Base-by-base conservation (phyloP, 2,113 vertebrate genomes). In the Solenodon paradoxus region DNA sequence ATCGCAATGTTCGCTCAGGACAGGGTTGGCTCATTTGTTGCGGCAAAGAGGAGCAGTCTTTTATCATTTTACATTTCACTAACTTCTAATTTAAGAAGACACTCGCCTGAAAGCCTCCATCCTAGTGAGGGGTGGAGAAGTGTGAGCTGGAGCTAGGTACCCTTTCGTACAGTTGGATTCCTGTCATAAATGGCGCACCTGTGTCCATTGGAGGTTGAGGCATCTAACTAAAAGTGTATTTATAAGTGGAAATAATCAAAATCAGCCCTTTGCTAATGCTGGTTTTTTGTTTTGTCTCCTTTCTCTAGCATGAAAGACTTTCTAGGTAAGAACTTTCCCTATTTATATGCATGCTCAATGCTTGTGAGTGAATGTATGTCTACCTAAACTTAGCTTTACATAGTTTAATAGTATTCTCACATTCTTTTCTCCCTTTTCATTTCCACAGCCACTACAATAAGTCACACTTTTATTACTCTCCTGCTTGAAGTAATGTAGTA, bases 271-370 rank as follows among this genome's bases (percentile, higher is more conserved):
- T 93, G 55, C 80, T 98, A 98, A 98, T 96, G 53, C 79, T 49
- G 11, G 88, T 80, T 92, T 94, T 38, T 97, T 96, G 93, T 66
- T 68, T 95, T 97, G 89, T 98, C 90, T 94, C 86, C 89, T 74
- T 87, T 81, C 79, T 98, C 95, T 72, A 99, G 99, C 99, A 99
- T 98, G 99, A 99, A 96, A 98, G 99, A 96, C 98, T 99, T 82
- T 98, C 98, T 57, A 99, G 99, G 99, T 99, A 99, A 99, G 99
- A 97, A 55, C 45, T 83, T 32, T 30, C n/a, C 22, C 63, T 71
- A 7, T 95, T 94, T 92, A 68, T 92, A 85, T 93, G n/a, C 61
- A 51, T 59, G 90, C 49, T 95, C 92, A 17, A 38, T 88, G 4
- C 61, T 24, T 94, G 32, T 80, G 72, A 96, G 47, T 74, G 12